Conservation (phyloP, 2,888 invertebrate genomes). For the Cyclophora punctaria region DNA sequence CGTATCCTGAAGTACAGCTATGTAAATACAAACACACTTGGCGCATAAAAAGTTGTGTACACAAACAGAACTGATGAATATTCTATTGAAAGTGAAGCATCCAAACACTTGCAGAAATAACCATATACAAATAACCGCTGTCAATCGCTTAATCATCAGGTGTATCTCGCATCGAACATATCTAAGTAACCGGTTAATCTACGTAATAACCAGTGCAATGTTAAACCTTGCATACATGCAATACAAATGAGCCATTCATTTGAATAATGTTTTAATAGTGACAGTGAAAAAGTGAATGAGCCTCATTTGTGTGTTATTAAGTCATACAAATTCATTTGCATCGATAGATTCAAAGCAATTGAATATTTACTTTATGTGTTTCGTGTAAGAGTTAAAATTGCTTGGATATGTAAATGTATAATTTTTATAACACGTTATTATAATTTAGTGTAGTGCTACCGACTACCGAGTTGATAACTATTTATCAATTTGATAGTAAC, state of each 20-base stretch:
- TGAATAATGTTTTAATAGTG: background rate
- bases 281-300: slow-evolving; percentile 7
- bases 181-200: background rate
- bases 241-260: background rate
- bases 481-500: too few species aligned
- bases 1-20: too few species aligned
- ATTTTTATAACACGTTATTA: background rate
- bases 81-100: too few species aligned
- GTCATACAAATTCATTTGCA: slow-evolving; percentile 2
- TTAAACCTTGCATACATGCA: background rate
- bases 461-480: too few species aligned
- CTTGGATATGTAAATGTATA: background rate
- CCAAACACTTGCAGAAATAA: too few species aligned
- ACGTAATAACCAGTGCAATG: background rate
- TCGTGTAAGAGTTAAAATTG: background rate
- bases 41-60: too few species aligned
- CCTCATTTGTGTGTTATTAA: slow-evolving; percentile 2
- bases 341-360: background rate
- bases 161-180: too few species aligned
- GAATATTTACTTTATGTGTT: too few species aligned
- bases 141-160: background rate
- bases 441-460: too few species aligned
- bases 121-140: background rate
- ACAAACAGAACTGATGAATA: too few species aligned
- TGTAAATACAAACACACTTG: too few species aligned